phyloP scores from a whole-genome alignment of 2,888 invertebrate genomes.

The Drosophila putrida region DNA sequence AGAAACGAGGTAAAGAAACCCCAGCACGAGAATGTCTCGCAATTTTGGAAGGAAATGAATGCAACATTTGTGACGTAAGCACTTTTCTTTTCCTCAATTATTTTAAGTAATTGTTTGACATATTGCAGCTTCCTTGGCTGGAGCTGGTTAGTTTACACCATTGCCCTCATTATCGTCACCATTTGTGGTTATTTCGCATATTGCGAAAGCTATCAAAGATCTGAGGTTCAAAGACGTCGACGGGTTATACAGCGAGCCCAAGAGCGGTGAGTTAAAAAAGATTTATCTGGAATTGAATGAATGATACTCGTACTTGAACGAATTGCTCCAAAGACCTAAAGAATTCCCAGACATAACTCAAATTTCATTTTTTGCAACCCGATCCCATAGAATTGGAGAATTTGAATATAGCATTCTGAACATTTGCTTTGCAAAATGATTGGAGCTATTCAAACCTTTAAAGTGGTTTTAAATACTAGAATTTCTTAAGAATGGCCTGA shows the following conservation, averaged over 20 bases:
- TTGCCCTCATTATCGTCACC: constrained; percentile 69
- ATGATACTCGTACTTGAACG: too few relatives aligned
- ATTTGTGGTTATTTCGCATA: constrained; percentile 77
- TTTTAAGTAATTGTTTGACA: too few relatives aligned
- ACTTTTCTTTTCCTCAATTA: background rate
- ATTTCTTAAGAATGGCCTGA: too few relatives aligned
- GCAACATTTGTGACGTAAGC: constrained; percentile 67
- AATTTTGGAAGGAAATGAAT: constrained; percentile 69
- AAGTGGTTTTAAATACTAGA: too few relatives aligned
- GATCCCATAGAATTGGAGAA: too few relatives aligned
- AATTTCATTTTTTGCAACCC: too few relatives aligned
- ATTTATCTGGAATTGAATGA: background rate
- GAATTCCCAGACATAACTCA: background rate
- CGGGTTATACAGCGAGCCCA: constrained; percentile 74
- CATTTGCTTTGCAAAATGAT: constrained; percentile 3
- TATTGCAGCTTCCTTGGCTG: constrained; percentile 73
- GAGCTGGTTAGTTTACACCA: constrained; percentile 81
- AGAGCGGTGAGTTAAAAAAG: constrained; percentile 67
- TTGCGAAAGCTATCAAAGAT: constrained; percentile 70
- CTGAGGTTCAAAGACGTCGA: constrained; percentile 63
- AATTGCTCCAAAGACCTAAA: too few relatives aligned
- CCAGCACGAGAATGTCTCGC: constrained; percentile 58
- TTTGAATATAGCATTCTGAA: background rate
- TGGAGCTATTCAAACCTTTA: too few relatives aligned
- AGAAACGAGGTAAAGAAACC: constrained; percentile 47